Evolutionary conservation across 1,140 invertebrate genomes (phyloP).

Genomic region (Thaumetopoea pityocampa): DNA sequence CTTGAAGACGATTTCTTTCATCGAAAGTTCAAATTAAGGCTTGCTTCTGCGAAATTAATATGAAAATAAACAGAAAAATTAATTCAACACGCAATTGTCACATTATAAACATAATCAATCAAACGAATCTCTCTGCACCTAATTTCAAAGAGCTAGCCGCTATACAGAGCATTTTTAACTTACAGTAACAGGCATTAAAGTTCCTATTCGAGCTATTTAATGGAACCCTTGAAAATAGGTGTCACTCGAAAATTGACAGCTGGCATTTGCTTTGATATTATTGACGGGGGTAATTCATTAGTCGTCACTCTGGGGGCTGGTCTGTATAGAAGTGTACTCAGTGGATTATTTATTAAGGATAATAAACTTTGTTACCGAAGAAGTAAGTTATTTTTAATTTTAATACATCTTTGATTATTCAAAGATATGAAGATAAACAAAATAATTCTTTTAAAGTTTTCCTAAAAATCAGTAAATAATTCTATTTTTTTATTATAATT

Average conservation of each 20-base stretch:
- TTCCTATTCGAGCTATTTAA: conserved; percentile 18
- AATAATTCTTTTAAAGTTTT: too few relatives aligned
- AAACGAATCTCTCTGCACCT: conserved; percentile 35
- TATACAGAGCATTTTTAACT: conserved; percentile 14
- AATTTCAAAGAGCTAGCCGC: conserved; percentile 8
- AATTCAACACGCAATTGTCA: conserved; percentile 46
- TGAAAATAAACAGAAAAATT: too few relatives aligned
- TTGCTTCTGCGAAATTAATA: too few relatives aligned
- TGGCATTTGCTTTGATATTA: conserved; percentile 58
- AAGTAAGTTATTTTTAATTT: too few relatives aligned
- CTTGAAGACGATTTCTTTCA: too few relatives aligned
- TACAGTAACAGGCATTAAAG: conserved; percentile 14
- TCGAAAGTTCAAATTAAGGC: too few relatives aligned
- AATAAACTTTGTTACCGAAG: too few relatives aligned
- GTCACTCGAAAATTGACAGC: conserved; percentile 53
- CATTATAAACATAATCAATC: conserved; percentile 57
- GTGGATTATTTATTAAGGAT: neutral
- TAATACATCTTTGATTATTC: too few relatives aligned
- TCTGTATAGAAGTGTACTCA: neutral
- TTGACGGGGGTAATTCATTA: conserved; percentile 60
- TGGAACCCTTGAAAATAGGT: conserved; percentile 38
- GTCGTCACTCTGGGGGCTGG: conserved; percentile 15
- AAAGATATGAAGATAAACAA: too few relatives aligned
- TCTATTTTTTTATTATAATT: too few relatives aligned
- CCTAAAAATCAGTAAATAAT: too few relatives aligned